Conservation (phyloP, 2,113 vertebrate genomes). For the rabbit (Oryctolagus cuniculus) region DNA sequence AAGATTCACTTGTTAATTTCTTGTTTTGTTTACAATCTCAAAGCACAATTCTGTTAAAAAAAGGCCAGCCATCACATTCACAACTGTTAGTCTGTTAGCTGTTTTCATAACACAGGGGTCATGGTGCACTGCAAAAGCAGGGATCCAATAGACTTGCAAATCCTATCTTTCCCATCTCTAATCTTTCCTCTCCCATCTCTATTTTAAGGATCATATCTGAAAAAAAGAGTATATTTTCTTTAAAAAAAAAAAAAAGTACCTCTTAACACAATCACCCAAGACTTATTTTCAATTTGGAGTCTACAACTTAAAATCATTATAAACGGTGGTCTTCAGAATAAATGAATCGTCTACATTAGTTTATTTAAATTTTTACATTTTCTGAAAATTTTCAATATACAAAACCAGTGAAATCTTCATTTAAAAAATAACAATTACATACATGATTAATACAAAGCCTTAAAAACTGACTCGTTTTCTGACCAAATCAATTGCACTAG, state of each 20-base stretch:
- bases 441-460: constrained; percentile 59
- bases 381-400: constrained; percentile 34
- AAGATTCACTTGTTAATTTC: neutral
- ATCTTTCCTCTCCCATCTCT: constrained; percentile 41
- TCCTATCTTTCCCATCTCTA: neutral
- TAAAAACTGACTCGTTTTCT: constrained; percentile 55
- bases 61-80: constrained; percentile 14
- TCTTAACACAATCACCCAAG: neutral
- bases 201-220: constrained; percentile 43
- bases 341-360: constrained; percentile 14
- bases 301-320: constrained; percentile 2
- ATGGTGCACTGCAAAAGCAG: constrained; percentile 34
- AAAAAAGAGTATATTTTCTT: constrained; percentile 6
- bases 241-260: neutral
- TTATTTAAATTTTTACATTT: constrained; percentile 63
- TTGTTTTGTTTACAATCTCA: neutral
- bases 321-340: neutral
- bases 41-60: neutral
- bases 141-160: neutral
- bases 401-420: constrained; percentile 51
- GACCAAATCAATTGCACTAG: neutral
- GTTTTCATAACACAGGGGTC: neutral
- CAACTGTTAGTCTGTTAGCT: neutral
- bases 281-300: constrained; percentile 1
- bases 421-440: constrained; percentile 65